phyloP scores from a whole-genome alignment of 2,113 vertebrate genomes.

The Sciurus niger region DNA sequence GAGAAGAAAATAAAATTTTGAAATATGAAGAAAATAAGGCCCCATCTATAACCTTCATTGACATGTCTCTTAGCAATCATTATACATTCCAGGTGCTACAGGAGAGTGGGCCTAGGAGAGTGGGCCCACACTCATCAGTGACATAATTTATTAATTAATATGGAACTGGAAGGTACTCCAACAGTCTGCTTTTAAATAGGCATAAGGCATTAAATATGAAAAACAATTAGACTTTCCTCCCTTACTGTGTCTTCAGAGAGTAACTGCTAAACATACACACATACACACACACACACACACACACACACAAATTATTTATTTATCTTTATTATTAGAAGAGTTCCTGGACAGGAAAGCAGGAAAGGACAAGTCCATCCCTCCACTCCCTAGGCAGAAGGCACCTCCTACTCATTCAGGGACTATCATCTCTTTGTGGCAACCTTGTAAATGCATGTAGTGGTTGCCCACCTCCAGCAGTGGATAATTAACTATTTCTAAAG shows the following conservation, averaged over 20 bases:
- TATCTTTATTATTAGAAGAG: background rate
- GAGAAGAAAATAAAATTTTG: constrained; percentile 63
- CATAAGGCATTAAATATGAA: constrained; percentile 64
- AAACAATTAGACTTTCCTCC: background rate
- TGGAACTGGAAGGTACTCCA: constrained; percentile 75
- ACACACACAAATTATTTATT: no score
- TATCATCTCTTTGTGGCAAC: background rate
- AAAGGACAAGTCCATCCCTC: background rate
- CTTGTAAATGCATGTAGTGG: background rate
- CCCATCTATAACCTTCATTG: background rate
- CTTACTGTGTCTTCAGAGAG: background rate
- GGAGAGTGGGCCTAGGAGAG: constrained; percentile 58
- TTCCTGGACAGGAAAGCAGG: background rate
- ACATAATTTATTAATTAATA: constrained; percentile 79
- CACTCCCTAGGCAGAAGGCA: background rate
- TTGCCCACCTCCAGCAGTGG: background rate
- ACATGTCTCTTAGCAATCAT: constrained; percentile 11
- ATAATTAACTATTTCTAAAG: constrained; percentile 41
- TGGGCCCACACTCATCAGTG: constrained; percentile 52
- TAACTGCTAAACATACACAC: background rate
- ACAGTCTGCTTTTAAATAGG: constrained; percentile 80
- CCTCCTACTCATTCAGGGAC: background rate
- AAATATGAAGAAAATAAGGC: constrained; percentile 60
- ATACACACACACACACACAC: no score
- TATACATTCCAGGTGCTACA: constrained; percentile 53